Evolutionary conservation across 2,113 vertebrate species (phyloP).

Genomic region (Rhombomys opimus): DNA sequence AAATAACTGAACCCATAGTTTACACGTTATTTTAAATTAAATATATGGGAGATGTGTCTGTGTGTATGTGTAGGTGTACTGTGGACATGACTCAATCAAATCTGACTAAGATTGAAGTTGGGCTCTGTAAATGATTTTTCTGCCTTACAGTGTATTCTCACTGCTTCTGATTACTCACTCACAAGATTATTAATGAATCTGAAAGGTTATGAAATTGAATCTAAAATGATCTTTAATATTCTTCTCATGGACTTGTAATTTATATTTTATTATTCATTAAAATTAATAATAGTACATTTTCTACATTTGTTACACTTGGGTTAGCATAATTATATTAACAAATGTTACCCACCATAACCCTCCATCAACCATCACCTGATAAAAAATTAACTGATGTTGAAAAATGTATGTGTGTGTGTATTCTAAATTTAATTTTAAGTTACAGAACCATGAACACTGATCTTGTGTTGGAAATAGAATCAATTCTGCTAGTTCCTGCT

Average conservation of each 20-base stretch:
- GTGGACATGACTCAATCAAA: background rate
- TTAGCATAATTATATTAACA: constrained; percentile 74
- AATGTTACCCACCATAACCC: constrained; percentile 24
- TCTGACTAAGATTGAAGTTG: background rate
- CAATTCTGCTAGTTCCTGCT: constrained; percentile 63
- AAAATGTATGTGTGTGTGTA: background rate
- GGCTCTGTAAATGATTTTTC: constrained; percentile 43
- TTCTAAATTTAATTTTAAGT: constrained; percentile 64
- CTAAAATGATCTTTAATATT: constrained; percentile 71
- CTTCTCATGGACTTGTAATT: constrained; percentile 63
- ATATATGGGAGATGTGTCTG: background rate
- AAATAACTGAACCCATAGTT: constrained; percentile 11
- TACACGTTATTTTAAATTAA: background rate
- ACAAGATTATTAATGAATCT: constrained; percentile 67
- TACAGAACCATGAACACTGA: constrained; percentile 31
- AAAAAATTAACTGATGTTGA: constrained; percentile 56
- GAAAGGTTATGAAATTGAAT: constrained; percentile 61
- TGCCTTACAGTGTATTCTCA: background rate
- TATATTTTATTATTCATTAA: constrained; percentile 76
- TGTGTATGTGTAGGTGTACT: background rate
- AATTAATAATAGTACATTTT: constrained; percentile 72
- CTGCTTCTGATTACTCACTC: constrained; percentile 40
- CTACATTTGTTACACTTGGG: constrained; percentile 67
- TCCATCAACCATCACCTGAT: constrained; percentile 4
- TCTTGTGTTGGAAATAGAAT: constrained; percentile 66